These are phyloP conservation scores for Gymnothorax javanicus DNA, from an alignment of 2,797 vertebrate species.

Conservation along the genomic window DNA sequence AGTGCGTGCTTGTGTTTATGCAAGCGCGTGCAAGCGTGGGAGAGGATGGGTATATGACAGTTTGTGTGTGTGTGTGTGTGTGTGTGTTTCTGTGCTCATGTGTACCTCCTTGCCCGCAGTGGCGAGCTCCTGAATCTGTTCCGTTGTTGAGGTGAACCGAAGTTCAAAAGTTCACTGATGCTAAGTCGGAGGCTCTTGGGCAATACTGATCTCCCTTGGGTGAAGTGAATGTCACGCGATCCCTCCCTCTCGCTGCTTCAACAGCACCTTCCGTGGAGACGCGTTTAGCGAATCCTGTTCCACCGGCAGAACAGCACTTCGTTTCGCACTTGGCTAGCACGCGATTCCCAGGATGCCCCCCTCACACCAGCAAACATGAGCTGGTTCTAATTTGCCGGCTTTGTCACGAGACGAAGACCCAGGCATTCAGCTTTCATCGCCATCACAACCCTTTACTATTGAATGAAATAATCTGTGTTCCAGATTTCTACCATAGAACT, in stretches of 20 bases:
- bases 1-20: conserved; percentile 35
- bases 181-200: neutral
- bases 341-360: conserved; percentile 50
- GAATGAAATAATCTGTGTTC: neutral
- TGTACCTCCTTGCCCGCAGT: neutral
- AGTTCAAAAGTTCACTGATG: neutral
- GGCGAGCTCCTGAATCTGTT: neutral
- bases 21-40: conserved; percentile 34
- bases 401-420: conserved; percentile 21
- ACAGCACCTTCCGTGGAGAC: conserved; percentile 54
- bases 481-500: neutral
- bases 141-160: neutral
- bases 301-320: conserved; percentile 34
- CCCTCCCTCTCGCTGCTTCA: conserved; percentile 70
- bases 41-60: conserved; percentile 5
- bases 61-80: neutral
- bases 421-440: neutral
- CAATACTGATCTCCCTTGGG: conserved; percentile 48
- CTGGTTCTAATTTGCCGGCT: conserved; percentile 23
- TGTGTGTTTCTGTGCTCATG: neutral
- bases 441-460: conserved; percentile 29
- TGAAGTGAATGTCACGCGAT: conserved; percentile 64
- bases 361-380: conserved; percentile 29
- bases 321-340: conserved; percentile 50
- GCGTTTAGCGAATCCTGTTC: conserved; percentile 54